Conservation (phyloP, 2,797 vertebrate genomes). For the Myripristis murdjan region DNA sequence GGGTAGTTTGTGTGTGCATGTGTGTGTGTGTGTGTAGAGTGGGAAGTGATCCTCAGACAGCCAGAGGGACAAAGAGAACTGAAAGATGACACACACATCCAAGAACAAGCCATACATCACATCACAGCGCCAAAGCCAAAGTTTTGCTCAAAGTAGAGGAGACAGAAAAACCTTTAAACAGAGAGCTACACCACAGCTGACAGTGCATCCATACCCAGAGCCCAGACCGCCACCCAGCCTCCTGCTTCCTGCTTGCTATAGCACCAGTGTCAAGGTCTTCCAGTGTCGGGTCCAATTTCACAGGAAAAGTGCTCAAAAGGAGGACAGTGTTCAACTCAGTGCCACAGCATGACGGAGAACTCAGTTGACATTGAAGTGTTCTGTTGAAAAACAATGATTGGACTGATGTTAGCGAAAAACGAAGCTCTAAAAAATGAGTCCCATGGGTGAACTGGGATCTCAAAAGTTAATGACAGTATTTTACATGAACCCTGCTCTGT, state of each 20-base stretch:
- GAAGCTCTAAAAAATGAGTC: neutral
- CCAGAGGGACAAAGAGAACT: neutral
- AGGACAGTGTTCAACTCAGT: constrained; percentile 9
- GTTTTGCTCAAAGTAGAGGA: constrained; percentile 6
- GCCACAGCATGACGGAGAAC: constrained; percentile 23
- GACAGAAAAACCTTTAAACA: constrained; percentile 26
- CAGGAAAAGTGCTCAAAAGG: constrained; percentile 5
- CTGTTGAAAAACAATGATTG: neutral
- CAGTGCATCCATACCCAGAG: neutral
- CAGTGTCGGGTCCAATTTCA: constrained; percentile 20
- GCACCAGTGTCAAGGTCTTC: constrained; percentile 16
- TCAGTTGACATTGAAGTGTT: constrained; percentile 4
- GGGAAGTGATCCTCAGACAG: constrained; percentile 14
- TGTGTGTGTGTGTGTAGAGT: too few relatives aligned
- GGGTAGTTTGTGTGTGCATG: too few relatives aligned
- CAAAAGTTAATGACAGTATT: constrained; percentile 14
- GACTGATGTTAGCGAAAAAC: constrained; percentile 1
- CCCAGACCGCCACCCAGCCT: neutral
- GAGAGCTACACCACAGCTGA: constrained; percentile 1
- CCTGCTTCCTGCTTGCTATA: neutral
- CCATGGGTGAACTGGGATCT: neutral
- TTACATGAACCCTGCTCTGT: neutral
- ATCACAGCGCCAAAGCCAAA: constrained; percentile 15
- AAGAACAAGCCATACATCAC: neutral
- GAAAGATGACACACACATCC: constrained; percentile 7